Percentiles rank a stretch among this genome's conserved stretches.
phyloP scores from a whole-genome alignment of 2,888 invertebrate genomes.

The Podotricha telesiphe region DNA sequence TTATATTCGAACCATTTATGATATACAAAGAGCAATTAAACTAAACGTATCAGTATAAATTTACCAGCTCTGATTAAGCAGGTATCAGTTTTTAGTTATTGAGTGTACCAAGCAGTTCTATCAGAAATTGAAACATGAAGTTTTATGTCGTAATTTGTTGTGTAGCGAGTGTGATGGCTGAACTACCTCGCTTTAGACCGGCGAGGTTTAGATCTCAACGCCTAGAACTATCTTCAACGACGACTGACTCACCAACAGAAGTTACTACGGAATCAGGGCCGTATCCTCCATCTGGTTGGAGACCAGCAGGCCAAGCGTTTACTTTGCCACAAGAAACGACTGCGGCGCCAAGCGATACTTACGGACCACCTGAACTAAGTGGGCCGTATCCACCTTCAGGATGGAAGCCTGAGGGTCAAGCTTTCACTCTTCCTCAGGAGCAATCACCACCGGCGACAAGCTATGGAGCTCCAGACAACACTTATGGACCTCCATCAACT shows the following conservation, averaged over 20 bases:
- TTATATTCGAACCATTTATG: conserved; percentile 50
- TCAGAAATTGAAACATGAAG: conserved; percentile 60
- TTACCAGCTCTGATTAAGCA: conserved; percentile 20
- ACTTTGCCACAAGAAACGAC: conserved; percentile 55
- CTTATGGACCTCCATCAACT: conserved; percentile 55
- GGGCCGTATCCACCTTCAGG: conserved; percentile 73
- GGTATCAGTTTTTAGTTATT: conserved; percentile 46
- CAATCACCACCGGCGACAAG: conserved; percentile 57
- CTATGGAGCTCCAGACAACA: conserved; percentile 62
- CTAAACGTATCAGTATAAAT: conserved; percentile 43
- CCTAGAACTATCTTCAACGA: conserved; percentile 73
- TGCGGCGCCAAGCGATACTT: conserved; percentile 58
- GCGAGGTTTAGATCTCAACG: conserved; percentile 77
- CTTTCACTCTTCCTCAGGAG: conserved; percentile 69
- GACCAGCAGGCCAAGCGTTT: conserved; percentile 59
- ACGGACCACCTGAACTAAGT: conserved; percentile 55
- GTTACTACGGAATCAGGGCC: conserved; percentile 65
- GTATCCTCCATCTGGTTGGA: conserved; percentile 74
- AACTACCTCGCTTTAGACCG: conserved; percentile 74
- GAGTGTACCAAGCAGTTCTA: conserved; percentile 34
- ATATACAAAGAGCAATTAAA: conserved; percentile 50
- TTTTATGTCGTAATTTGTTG: conserved; percentile 60
- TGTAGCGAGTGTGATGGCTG: conserved; percentile 62
- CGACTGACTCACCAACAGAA: conserved; percentile 69
- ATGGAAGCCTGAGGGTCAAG: conserved; percentile 72